Evolutionary conservation across 1,140 invertebrate species (phyloP).

Genomic region (Bombus waltoni): DNA sequence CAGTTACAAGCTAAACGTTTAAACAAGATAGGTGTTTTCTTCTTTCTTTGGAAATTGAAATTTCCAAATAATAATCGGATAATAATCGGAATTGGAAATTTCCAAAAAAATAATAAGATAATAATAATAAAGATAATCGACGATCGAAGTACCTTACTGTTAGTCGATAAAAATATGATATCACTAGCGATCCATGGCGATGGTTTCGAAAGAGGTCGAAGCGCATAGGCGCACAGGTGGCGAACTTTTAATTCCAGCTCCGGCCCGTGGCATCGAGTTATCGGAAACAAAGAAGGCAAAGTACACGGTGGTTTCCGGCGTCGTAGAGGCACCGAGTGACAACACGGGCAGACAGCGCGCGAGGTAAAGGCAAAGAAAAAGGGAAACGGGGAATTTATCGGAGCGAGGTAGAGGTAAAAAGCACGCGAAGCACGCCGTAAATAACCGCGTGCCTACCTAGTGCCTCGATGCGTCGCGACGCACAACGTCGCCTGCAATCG

Average conservation of each 20-base stretch:
- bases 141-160: too few relatives aligned
- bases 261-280: slow-evolving; percentile 49
- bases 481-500: slow-evolving; percentile 33
- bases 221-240: slow-evolving; percentile 18
- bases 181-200: too few relatives aligned
- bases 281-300: slow-evolving; percentile 44
- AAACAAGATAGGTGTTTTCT: too few relatives aligned
- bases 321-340: not conserved
- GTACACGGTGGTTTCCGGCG: slow-evolving; percentile 21
- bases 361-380: not conserved
- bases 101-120: too few relatives aligned
- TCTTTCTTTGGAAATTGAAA: too few relatives aligned
- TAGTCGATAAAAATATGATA: too few relatives aligned
- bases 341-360: not conserved
- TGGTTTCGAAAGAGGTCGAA: not conserved
- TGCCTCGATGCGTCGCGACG: not conserved
- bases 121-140: too few relatives aligned
- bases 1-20: too few relatives aligned
- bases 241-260: slow-evolving; percentile 56
- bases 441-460: slow-evolving; percentile 50
- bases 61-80: too few relatives aligned
- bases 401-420: slow-evolving; percentile 43
- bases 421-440: slow-evolving; percentile 59
- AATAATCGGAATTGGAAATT: too few relatives aligned
- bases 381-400: slow-evolving; percentile 47